These are phyloP conservation scores for Aurelia sp. DNA, from an alignment of 30 jellyfish, hydroid and myxozoan genomes.

Conservation along the genomic window DNA sequence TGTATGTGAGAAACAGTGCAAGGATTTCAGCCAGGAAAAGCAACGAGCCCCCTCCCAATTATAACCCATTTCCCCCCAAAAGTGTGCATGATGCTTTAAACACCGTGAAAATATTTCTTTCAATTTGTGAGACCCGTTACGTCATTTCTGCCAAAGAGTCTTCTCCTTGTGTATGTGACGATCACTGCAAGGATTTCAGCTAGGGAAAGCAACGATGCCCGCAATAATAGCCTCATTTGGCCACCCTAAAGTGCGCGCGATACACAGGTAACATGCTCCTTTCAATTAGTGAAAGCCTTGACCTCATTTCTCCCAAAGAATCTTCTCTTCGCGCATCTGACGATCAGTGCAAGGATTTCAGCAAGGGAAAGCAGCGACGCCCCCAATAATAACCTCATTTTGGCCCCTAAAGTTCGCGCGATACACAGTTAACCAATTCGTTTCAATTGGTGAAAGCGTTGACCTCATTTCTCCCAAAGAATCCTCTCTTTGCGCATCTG, in stretches of 20 bases:
- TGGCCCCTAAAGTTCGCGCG: constrained; percentile 45
- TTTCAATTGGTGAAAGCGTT: too few species aligned
- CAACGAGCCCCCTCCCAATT: constrained; percentile 22
- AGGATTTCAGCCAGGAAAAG: constrained; percentile 37
- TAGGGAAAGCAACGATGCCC: constrained; percentile 44
- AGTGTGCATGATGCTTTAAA: background rate
- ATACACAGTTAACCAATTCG: background rate
- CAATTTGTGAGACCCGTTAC: background rate
- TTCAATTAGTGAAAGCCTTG: too few species aligned
- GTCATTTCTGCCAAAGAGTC: background rate
- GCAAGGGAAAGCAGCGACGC: constrained; percentile 45
- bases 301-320: too few species aligned
- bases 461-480: too few species aligned
- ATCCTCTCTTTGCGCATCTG: too few species aligned
- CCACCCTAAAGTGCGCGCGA: constrained; percentile 56
- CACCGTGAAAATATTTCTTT: too few species aligned
- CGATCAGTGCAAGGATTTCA: constrained; percentile 33
- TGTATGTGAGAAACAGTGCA: background rate
- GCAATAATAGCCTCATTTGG: constrained; percentile 50
- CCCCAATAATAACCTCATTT: constrained; percentile 60
- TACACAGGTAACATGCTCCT: too few species aligned
- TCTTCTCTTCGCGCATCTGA: background rate
- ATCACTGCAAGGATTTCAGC: constrained; percentile 37
- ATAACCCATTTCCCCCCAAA: constrained; percentile 54
- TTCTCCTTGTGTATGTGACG: background rate